These are phyloP conservation scores for Mactra quadrangularis DNA, from an alignment of 1,140 invertebrate genomes.

Conservation along the genomic window DNA sequence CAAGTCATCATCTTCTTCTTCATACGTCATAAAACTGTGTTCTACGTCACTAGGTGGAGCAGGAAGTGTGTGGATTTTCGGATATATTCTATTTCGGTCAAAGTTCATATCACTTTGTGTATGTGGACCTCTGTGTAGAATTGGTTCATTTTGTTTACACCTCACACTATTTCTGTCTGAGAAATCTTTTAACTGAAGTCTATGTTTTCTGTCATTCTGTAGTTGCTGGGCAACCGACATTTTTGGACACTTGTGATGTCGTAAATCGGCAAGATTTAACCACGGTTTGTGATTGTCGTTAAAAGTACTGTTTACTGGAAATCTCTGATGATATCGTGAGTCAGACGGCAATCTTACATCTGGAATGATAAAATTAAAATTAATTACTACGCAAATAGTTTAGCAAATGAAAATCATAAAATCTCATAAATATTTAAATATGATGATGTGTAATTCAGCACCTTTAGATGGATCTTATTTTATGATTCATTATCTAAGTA, in stretches of 20 bases:
- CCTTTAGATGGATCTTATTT: too few relatives aligned
- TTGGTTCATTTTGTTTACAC: not conserved
- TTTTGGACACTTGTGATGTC: conserved; percentile 47
- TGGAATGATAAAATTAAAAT: too few relatives aligned
- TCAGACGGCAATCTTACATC: conserved; percentile 23
- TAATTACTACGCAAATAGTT: too few relatives aligned
- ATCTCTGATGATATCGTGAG: not conserved
- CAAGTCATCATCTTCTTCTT: conserved; percentile 57
- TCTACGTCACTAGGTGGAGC: conserved; percentile 47
- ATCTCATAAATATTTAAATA: too few relatives aligned
- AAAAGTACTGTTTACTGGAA: conserved; percentile 46
- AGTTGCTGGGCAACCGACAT: conserved; percentile 52
- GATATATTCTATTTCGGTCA: conserved; percentile 21
- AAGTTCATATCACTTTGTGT: conserved; percentile 47
- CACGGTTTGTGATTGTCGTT: conserved; percentile 28
- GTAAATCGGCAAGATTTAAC: conserved; percentile 55
- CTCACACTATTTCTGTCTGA: conserved; percentile 28
- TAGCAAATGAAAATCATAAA: too few relatives aligned
- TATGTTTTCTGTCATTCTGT: conserved; percentile 34
- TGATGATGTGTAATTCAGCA: too few relatives aligned
- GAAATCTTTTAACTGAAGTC: conserved; percentile 40
- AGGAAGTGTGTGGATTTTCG: conserved; percentile 19
- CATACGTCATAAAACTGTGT: conserved; percentile 56
- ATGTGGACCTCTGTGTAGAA: not conserved
- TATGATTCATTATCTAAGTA: too few relatives aligned